Evolutionary conservation across 1,140 invertebrate species (phyloP).

Genomic region (Augochlora pura): DNA sequence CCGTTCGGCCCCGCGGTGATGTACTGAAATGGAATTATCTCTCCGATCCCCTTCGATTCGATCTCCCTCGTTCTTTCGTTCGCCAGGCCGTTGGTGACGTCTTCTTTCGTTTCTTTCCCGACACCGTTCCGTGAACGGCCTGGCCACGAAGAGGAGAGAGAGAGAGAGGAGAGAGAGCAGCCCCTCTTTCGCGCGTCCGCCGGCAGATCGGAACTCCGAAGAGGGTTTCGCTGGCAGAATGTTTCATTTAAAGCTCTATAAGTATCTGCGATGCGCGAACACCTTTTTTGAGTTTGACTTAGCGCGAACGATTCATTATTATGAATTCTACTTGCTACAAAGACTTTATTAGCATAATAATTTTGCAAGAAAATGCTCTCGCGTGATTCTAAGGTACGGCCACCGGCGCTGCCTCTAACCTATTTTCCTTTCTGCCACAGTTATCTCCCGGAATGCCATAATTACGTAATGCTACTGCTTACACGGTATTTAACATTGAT

Average conservation of each 20-base stretch:
- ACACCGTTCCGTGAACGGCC: not conserved
- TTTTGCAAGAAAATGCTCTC: too few species aligned
- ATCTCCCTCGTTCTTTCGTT: conserved; percentile 35
- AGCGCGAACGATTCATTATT: too few species aligned
- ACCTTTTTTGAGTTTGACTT: too few species aligned
- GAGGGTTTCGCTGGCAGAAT: not conserved
- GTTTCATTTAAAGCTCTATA: not conserved
- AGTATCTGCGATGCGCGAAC: not conserved
- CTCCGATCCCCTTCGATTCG: conserved; percentile 43
- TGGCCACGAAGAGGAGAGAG: too few species aligned
- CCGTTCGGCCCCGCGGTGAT: too few species aligned
- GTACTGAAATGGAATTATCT: conserved; percentile 47
- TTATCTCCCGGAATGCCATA: not conserved
- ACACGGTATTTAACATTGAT: conserved; percentile 30
- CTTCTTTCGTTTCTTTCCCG: conserved; percentile 35
- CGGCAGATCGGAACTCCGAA: not conserved
- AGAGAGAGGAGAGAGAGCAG: too few species aligned
- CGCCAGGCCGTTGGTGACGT: conserved; percentile 17
- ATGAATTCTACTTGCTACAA: too few species aligned
- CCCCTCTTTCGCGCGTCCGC: not conserved
- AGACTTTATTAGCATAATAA: too few species aligned
- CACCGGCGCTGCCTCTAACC: too few species aligned
- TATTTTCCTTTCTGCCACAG: not conserved
- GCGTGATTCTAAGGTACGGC: too few species aligned
- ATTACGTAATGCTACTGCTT: conserved; percentile 10